Percentiles rank a stretch among this genome's conserved stretches.
Evolutionary conservation across 2,113 vertebrate species (phyloP).

Genomic region (Lutjanus erythropterus): DNA sequence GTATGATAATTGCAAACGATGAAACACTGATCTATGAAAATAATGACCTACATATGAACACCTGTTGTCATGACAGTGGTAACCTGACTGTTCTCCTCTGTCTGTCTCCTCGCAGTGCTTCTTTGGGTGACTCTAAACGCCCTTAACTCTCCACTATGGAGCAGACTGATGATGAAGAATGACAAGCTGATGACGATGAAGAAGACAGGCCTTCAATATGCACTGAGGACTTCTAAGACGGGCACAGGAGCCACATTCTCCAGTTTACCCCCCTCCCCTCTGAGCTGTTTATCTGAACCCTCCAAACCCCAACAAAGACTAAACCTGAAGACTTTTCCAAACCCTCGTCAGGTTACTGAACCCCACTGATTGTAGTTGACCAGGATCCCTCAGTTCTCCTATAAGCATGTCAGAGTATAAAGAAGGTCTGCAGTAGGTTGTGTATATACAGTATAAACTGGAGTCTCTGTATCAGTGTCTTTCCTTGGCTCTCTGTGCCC

Average conservation of each 20-base stretch:
- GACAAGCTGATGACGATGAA: slow-evolving; percentile 66
- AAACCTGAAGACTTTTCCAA: slow-evolving; percentile 22
- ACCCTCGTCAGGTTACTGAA: slow-evolving; percentile 9
- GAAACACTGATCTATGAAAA: background rate
- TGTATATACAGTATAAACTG: slow-evolving; percentile 68
- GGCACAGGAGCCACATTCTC: slow-evolving; percentile 53
- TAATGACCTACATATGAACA: too few species aligned
- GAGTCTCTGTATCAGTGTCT: slow-evolving; percentile 75
- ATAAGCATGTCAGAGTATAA: slow-evolving; percentile 42
- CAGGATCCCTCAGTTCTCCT: slow-evolving; percentile 50
- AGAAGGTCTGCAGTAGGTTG: slow-evolving; percentile 64
- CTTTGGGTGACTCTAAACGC: slow-evolving; percentile 65
- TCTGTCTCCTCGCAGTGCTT: slow-evolving; percentile 63
- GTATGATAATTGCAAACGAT: background rate
- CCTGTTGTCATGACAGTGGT: background rate
- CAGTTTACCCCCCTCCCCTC: background rate
- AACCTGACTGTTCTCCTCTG: background rate
- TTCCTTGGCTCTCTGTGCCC: slow-evolving; percentile 71
- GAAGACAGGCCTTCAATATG: slow-evolving; percentile 66
- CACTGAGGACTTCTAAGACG: slow-evolving; percentile 73
- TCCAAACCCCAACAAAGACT: slow-evolving; percentile 36
- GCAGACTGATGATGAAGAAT: slow-evolving; percentile 77
- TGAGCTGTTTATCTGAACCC: slow-evolving; percentile 40
- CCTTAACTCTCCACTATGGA: slow-evolving; percentile 68
- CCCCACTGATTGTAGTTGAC: slow-evolving; percentile 48